Percentiles rank a stretch among this genome's conserved stretches.
These are phyloP conservation scores for Drosophila planitibia DNA, from an alignment of 2,888 invertebrate species.

Conservation along the genomic window DNA sequence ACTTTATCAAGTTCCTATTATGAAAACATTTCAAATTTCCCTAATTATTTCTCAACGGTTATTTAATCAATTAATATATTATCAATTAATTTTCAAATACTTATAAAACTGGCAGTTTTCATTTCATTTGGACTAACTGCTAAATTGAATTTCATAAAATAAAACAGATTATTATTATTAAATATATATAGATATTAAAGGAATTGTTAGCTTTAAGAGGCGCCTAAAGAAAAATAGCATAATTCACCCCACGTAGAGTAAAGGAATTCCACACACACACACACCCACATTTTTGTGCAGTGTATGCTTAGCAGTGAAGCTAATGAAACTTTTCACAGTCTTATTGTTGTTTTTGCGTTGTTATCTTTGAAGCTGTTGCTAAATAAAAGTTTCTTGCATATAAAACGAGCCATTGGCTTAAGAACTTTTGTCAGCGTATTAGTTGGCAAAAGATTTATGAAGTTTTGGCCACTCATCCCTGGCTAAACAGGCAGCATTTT, in stretches of 20 bases:
- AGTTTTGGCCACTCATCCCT: conserved; percentile 56
- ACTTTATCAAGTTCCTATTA: neutral
- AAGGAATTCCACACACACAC: neutral
- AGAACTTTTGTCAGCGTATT: conserved; percentile 69
- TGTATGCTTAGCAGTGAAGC: conserved; percentile 15
- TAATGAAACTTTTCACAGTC: conserved; percentile 37
- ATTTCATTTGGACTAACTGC: no score
- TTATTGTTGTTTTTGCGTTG: conserved; percentile 49
- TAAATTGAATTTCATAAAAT: neutral
- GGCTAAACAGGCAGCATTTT: conserved; percentile 47
- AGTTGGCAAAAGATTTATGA: conserved; percentile 78
- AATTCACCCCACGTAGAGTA: conserved; percentile 1
- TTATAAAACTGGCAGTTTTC: neutral
- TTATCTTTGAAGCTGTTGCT: conserved; percentile 62
- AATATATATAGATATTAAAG: neutral
- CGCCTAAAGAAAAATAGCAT: neutral
- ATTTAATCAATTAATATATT: neutral
- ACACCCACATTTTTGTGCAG: conserved; percentile 2
- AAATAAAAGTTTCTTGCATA: conserved; percentile 70
- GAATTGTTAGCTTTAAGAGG: neutral
- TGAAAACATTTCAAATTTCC: neutral
- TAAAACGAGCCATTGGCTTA: conserved; percentile 71
- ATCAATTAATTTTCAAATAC: neutral
- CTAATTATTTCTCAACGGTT: neutral
- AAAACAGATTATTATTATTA: neutral